Percentiles rank a stretch among this genome's conserved stretches.
These are phyloP conservation scores for Acanthopagrus latus DNA, from an alignment of 2,797 vertebrate species.

Conservation along the genomic window DNA sequence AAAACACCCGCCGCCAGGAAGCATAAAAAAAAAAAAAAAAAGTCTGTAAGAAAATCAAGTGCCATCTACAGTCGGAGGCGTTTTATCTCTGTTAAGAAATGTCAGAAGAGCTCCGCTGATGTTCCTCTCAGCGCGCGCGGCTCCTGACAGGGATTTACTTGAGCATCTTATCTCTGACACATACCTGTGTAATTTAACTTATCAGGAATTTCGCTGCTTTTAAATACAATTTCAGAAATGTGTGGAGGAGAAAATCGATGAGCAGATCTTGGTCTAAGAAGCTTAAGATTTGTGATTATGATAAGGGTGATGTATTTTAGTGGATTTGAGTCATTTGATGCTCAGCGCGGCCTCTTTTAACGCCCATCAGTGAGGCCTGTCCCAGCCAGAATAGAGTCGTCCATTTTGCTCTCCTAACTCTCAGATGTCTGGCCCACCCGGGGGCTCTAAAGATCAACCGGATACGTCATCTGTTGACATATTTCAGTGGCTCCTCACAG, in stretches of 20 bases:
- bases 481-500: slow-evolving; percentile 44
- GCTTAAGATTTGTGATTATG: not conserved
- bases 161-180: slow-evolving; percentile 19
- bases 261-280: not conserved
- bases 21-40: not conserved
- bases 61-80: not conserved
- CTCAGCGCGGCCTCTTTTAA: slow-evolving; percentile 3
- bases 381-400: slow-evolving; percentile 15
- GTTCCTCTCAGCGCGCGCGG: not conserved
- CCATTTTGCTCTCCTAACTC: slow-evolving; percentile 22
- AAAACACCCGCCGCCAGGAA: not conserved
- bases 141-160: not conserved
- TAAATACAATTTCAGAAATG: slow-evolving; percentile 16
- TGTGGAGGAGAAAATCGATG: not conserved
- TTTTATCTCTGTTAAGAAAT: slow-evolving; percentile 25
- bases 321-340: slow-evolving; percentile 25
- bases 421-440: slow-evolving; percentile 39
- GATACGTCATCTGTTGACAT: slow-evolving; percentile 62
- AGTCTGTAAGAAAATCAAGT: not conserved
- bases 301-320: slow-evolving; percentile 5
- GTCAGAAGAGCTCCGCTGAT: slow-evolving; percentile 12
- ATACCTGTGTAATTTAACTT: not conserved
- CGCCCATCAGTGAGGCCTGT: slow-evolving; percentile 6
- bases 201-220: not conserved
- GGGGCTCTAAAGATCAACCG: slow-evolving; percentile 26